Percentiles rank a stretch among this genome's conserved stretches.
Conservation (phyloP, 2,113 vertebrate species). For the Xenopus tropicalis region DNA sequence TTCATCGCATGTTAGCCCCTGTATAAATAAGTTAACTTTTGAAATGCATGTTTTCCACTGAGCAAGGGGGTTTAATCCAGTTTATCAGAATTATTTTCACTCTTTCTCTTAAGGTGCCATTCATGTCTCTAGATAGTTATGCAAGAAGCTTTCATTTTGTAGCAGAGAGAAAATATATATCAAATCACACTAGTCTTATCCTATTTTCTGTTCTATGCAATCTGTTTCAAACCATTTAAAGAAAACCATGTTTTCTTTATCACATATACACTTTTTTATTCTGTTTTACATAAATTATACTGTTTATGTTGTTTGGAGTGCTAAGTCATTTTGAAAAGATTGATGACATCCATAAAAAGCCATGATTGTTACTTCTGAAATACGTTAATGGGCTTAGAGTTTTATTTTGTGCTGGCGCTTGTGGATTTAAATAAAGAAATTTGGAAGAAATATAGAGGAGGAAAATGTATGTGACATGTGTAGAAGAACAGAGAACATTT, state of each 20-base stretch:
- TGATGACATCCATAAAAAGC: constrained; percentile 42
- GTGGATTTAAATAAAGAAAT: constrained; percentile 43
- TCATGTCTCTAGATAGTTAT: no score
- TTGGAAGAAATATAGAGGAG: constrained; percentile 36
- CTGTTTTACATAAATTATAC: constrained; percentile 42
- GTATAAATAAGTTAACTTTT: no score
- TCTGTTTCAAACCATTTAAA: constrained; percentile 26
- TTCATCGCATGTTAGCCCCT: no score
- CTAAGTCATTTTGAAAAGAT: constrained; percentile 40
- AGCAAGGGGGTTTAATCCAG: no score
- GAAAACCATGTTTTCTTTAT: constrained; percentile 36
- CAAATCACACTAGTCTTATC: constrained; percentile 27
- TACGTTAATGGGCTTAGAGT: constrained; percentile 44
- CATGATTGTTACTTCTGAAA: constrained; percentile 44
- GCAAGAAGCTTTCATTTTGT: constrained; percentile 32
- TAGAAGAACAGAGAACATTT: constrained; percentile 29
- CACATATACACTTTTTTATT: constrained; percentile 23
- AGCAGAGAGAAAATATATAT: constrained; percentile 24
- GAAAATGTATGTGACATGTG: constrained; percentile 35
- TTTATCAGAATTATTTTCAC: no score
- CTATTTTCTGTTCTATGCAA: constrained; percentile 28
- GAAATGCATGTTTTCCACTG: no score
- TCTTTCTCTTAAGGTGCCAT: no score
- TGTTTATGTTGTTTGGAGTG: constrained; percentile 37
- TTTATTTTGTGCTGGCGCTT: constrained; percentile 40